Base-by-base conservation (phyloP, 1,140 invertebrate genomes). In the Pomacea maculata region DNA sequence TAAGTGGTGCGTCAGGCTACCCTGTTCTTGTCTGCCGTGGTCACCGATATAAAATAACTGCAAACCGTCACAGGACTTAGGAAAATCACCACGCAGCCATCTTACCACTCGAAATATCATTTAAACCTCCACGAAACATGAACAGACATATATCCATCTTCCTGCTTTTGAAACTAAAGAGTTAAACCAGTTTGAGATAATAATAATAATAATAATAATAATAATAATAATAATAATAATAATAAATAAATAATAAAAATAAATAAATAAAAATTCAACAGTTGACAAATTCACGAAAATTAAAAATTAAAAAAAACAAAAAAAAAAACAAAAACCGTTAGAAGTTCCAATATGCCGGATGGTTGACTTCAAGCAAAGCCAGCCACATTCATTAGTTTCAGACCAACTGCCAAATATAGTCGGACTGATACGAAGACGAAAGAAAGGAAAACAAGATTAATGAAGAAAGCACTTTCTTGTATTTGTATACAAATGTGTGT, bases 401-500 rank as follows among this genome's bases (percentile, higher is more conserved):
- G 34, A 45, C 6, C 34, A 45, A 45, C 34, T 0, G 34, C 34
- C 34, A 45, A 25, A 25, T 25, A 25, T 25, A 25, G 25, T 25
- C 25, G 25, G 25, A 25, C 25, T 25, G 25, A 25, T 25, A 25
- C 25, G 25, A 25, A 25, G 25, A 25, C 25, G 25, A 25, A 25
- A 25, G 25, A 25, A 45, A 45, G 34, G 1, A 45, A 45, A 45
- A 45, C 34, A 45, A 54, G 64, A 72, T 80, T 12, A 78, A 25
- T 25, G 25, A 25, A 25, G 79, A 10, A 61, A 77, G 79, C 77
- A 57, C 61, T 12, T 80, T 21, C 52, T 25, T 80, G 75, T 77
- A 57, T 75, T 63, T 77, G 57, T 80, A 57, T 80, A 34, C 61
- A 52, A 45, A 75, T 80, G 61, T 67, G 70, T 80, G 52, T 80